Evolutionary conservation across 2,888 invertebrate genomes (phyloP), one percentile per base, ranked within the genome.

Genomic region (Tinea pellionella): DNA sequence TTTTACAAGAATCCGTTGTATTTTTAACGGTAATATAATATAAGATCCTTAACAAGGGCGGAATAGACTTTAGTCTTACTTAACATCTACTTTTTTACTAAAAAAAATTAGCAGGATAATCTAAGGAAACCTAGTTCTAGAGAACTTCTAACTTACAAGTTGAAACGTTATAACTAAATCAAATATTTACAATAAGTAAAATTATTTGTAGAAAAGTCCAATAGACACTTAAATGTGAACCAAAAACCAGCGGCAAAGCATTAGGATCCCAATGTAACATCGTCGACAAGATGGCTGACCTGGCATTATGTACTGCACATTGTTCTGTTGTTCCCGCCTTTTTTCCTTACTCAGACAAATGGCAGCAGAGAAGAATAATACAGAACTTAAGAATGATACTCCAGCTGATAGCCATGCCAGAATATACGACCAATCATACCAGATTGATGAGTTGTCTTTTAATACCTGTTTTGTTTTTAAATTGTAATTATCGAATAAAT

Each of bases 241-340:
- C 18, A 53, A 51, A 15, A 53, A 53, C 18, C 53, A 53, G 12
- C 53, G 13, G 19, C 57, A 57, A 57, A 57, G 57, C 57, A 30
- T 57, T 24, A 55, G n/a, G 19, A 29, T 15, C 57, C 57, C 30
- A 53, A 29, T 55, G 55, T 3, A 6, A 2, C 57, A 12, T 13
- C 57, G 8, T 24, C 7, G 1, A 29, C 13, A 57, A 57, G 32
- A 57, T 57, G 68, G 66, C 87, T 89, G 89, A 94, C 94, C 94
- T 92, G 94, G 94, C 94, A 94, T 94, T 74, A 95, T 93, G 90
- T 95, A 95, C 84, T 94, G 94, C 89, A 94, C 92, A 81, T 94
- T 94, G 75, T 92, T 90, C 73, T 90, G 90, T 68, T 90, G 90
- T 74, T 93, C 93, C 67, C 90, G 90, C 65, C 91, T 91, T 69